Base-by-base conservation (phyloP, 2,888 invertebrate species). In the Trachelus tabidus region DNA sequence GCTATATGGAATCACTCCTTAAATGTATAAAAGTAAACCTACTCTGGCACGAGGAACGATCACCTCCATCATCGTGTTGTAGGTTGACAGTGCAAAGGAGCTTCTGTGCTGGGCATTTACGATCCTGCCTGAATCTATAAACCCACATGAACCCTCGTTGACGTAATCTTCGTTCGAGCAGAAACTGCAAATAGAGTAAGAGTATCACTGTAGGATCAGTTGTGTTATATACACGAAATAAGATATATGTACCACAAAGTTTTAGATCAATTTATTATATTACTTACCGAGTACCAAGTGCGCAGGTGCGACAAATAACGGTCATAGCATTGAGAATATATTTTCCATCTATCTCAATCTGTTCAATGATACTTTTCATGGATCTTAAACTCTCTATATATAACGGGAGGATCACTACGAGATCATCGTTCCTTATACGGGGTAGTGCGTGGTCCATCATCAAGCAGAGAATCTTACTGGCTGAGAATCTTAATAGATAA, bases 201-300 rank as follows among this genome's bases (percentile, higher is more conserved):
- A 23, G 2, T 56, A 56, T 6, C 23, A 56, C 9, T 23, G 6
- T 56, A 37, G 37, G 12, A 37, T 12, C 1, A 12, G 12, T 12
- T 37, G 12, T 4, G 12, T 37, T 37, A 37, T 37, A 37, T 37
- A 37, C 12, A 37, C 37, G 6, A 40, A 15, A 40, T 40, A 23
- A 40, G 15, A 56, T 23, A 56, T 23, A 40, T 23, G 6, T 40
- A 40, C 23, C 23, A 56, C 40, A 56, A 56, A 6, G 6, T 6
- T 56, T 23, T 56, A 56, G 9, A 56, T 56, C 40, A 56, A 56
- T 9, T 56, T 56, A 23, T 56, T 1, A 56, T 23, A 3, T 34
- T 31, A 69, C 68, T 80, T 73, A 85, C 85, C 85, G 79, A 33
- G 79, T 77, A n/a, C 80, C 76, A 31, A 79, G 79, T 40, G 80